These are phyloP conservation scores for Auanema sp. DNA, from an alignment of 2,888 invertebrate species.

Conservation along the genomic window DNA sequence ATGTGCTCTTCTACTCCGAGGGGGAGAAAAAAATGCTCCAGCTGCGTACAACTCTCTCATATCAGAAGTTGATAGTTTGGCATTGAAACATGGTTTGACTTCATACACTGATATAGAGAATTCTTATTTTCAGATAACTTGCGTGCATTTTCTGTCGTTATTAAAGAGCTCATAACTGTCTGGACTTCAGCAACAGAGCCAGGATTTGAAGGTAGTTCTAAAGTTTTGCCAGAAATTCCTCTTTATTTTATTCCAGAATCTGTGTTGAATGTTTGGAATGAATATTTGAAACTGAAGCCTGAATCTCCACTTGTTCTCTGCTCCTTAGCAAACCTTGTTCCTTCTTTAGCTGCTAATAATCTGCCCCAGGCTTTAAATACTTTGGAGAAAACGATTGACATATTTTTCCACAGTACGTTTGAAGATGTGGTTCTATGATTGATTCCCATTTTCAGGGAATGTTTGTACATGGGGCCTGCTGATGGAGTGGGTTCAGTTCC, in stretches of 20 bases:
- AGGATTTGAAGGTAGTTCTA: slow-evolving; percentile 34
- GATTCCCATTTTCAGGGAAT: slow-evolving; percentile 24
- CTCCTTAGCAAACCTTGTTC: slow-evolving; percentile 35
- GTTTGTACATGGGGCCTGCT: slow-evolving; percentile 40
- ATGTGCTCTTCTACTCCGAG: slow-evolving; percentile 39
- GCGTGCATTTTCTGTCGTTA: slow-evolving; percentile 37
- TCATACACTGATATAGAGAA: background rate
- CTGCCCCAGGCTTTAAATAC: slow-evolving; percentile 44
- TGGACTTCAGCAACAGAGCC: slow-evolving; percentile 48
- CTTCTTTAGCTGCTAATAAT: slow-evolving; percentile 43
- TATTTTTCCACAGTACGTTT: slow-evolving; percentile 53
- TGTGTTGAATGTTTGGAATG: slow-evolving; percentile 38
- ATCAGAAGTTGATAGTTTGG: slow-evolving; percentile 35
- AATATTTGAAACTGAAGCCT: slow-evolving; percentile 34
- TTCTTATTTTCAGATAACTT: slow-evolving; percentile 34
- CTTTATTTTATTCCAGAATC: slow-evolving; percentile 26
- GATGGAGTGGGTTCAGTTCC: slow-evolving; percentile 41
- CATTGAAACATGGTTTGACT: slow-evolving; percentile 30
- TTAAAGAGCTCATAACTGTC: slow-evolving; percentile 49
- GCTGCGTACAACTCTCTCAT: slow-evolving; percentile 41
- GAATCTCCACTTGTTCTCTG: slow-evolving; percentile 38
- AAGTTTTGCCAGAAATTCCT: no score
- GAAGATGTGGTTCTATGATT: no score
- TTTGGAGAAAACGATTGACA: slow-evolving; percentile 45
- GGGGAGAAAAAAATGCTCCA: slow-evolving; percentile 22